phyloP scores from a whole-genome alignment of 2,113 vertebrate species.

The Corythoichthys intestinalis region DNA sequence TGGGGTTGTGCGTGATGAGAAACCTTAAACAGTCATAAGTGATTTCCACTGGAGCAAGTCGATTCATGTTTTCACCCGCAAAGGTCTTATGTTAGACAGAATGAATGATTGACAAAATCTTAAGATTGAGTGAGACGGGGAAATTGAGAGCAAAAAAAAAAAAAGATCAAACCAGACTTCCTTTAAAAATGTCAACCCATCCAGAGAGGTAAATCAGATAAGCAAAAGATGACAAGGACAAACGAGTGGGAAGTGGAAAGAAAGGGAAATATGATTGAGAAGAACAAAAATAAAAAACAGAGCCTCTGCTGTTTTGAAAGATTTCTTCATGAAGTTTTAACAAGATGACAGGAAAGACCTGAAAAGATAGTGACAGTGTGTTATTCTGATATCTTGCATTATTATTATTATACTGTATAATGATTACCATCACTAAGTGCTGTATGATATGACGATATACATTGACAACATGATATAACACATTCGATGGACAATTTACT shows the following conservation, averaged over 20 bases:
- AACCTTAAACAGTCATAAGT: slow-evolving; percentile 90
- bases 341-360: slow-evolving; percentile 56
- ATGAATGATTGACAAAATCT: slow-evolving; percentile 1
- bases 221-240: slow-evolving; percentile 9
- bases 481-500: too few relatives aligned
- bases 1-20: slow-evolving; percentile 97
- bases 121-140: not conserved
- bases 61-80: slow-evolving; percentile 87
- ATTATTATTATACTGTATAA: not conserved
- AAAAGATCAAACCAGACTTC: slow-evolving; percentile 37
- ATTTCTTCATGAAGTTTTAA: slow-evolving; percentile 63
- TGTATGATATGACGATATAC: too few relatives aligned
- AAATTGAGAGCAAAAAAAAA: slow-evolving; percentile 21
- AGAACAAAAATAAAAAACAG: slow-evolving; percentile 5
- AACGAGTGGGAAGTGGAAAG: slow-evolving; percentile 28
- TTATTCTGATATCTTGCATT: not conserved
- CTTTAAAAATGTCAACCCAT: slow-evolving; percentile 55
- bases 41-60: slow-evolving; percentile 95
- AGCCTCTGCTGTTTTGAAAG: slow-evolving; percentile 39
- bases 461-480: too few relatives aligned
- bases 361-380: not conserved
- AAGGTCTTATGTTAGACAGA: slow-evolving; percentile 17
- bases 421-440: too few relatives aligned
- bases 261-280: not conserved
- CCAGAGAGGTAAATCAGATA: slow-evolving; percentile 41